Base-by-base conservation (phyloP, 2,888 invertebrate genomes). In the Aproaerema taeniolella region DNA sequence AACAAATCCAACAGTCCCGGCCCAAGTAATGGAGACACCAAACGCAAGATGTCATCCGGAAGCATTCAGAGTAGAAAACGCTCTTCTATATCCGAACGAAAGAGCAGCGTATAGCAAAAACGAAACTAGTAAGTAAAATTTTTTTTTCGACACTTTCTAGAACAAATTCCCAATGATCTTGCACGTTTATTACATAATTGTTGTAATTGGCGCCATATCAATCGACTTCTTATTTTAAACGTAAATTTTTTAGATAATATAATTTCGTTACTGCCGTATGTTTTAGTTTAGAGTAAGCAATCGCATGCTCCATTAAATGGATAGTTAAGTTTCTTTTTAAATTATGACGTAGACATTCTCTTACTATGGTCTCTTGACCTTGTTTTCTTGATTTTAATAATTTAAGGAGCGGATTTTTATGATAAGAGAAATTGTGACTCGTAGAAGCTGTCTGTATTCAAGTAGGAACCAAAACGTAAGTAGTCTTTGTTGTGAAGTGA, bases 11-110 rank as follows among this genome's bases (percentile, higher is more conserved):
- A 61, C 3, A 76, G 62, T 31, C 67, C 75, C 1, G 74, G 56
- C 0, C 65, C 70, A 1, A 60, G 53, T 35, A 67, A 59, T 24
- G 58, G 55, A 0, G 76, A 79, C 1, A 69, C 74, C 3, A 72
- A 88, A 45, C 61, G 88, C 24, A 82, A 88, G 52, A 87, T 88
- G 72, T 87, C 88, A 0, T 87, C 86, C 14, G 87, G 87, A 2
- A 80, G 76, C 44, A 77, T 80, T 51, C 81, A 79, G 43, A 82
- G 75, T 39, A 70, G 85, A 39, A 87, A 87, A 46, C 66, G 86
- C 2, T 74, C 83, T 1, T 82, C 82, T 2, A 74, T 86, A 55
- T 77, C 83, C 2, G 86, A 87, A 31, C 55, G 87, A 33, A 87
- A 87, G 43, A 80, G 77, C 49, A 82, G 83, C n/a, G 81, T 80